phyloP scores from a whole-genome alignment of 1,140 invertebrate genomes.

The Apis mellifera region DNA sequence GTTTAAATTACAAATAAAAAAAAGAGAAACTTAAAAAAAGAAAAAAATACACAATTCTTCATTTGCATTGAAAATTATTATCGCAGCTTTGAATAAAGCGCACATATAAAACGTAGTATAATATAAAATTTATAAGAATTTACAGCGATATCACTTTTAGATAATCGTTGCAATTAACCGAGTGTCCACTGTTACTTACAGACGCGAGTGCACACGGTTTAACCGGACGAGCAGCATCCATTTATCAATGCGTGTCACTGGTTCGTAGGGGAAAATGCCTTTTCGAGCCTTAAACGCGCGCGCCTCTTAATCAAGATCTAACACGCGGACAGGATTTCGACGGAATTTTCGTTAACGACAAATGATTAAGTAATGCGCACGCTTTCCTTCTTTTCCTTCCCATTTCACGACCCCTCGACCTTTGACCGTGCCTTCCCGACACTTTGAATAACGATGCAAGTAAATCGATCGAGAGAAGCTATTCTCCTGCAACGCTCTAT shows the following conservation, averaged over 20 bases:
- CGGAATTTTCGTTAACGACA: conserved; percentile 33
- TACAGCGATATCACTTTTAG: too few relatives aligned
- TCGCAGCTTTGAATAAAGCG: too few relatives aligned
- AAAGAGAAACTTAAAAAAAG: too few relatives aligned
- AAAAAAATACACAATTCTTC: too few relatives aligned
- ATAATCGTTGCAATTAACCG: too few relatives aligned
- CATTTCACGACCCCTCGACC: not conserved
- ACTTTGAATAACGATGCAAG: conserved; percentile 51
- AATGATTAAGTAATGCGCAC: conserved; percentile 37
- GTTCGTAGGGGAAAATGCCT: not conserved
- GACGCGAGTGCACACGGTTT: not conserved
- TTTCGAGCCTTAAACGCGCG: conserved; percentile 15
- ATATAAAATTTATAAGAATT: too few relatives aligned
- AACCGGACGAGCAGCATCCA: not conserved
- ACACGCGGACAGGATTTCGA: not conserved
- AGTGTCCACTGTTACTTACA: too few relatives aligned
- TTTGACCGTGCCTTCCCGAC: conserved; percentile 42
- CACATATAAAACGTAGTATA: too few relatives aligned
- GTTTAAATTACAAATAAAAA: too few relatives aligned
- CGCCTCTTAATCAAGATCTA: conserved; percentile 18
- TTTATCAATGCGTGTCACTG: not conserved
- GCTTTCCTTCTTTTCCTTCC: not conserved
- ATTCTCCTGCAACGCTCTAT: conserved; percentile 27
- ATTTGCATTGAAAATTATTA: too few relatives aligned
- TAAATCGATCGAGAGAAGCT: conserved; percentile 34